phyloP scores from a whole-genome alignment of 1,140 invertebrate genomes.

The Melanaphis sacchari region DNA sequence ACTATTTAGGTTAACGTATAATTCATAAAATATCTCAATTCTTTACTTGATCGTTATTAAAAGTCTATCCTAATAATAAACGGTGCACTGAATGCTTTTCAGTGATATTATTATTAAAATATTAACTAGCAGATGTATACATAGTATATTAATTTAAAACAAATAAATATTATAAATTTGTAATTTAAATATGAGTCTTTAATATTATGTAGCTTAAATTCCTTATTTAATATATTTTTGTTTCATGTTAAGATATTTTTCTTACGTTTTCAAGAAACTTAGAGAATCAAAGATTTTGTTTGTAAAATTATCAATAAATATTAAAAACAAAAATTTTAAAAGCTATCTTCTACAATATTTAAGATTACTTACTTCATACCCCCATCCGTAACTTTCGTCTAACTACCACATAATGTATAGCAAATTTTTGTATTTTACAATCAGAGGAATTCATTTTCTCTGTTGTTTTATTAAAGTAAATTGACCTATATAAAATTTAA shows the following conservation, averaged over 20 bases:
- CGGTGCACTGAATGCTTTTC: background rate
- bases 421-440: background rate
- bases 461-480: too few species aligned
- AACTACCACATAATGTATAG: background rate
- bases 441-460: too few species aligned
- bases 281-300: background rate
- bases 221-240: too few species aligned
- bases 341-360: background rate
- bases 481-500: too few species aligned
- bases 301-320: background rate
- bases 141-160: too few species aligned
- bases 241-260: too few species aligned
- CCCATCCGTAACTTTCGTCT: background rate
- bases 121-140: background rate
- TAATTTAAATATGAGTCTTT: too few species aligned
- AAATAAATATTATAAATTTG: too few species aligned
- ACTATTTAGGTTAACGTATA: background rate
- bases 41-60: background rate
- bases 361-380: background rate
- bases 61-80: background rate
- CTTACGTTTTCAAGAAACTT: too few species aligned
- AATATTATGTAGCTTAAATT: too few species aligned
- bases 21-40: background rate
- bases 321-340: background rate
- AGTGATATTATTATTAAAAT: background rate